Evolutionary conservation across 2,797 vertebrate genomes (phyloP).

Genomic region (Steatocranus sp.): DNA sequence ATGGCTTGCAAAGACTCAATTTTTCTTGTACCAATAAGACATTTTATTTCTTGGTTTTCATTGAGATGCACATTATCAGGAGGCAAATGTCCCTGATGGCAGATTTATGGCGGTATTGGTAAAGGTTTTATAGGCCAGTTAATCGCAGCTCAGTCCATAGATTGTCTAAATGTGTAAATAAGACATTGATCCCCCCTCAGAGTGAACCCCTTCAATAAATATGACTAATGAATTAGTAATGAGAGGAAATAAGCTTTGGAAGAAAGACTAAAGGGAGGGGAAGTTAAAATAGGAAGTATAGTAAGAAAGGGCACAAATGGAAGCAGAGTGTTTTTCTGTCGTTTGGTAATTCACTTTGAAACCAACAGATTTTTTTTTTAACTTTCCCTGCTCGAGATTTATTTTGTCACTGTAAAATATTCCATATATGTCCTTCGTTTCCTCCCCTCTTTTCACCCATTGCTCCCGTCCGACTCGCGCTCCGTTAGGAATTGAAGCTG

Average conservation of each 20-base stretch:
- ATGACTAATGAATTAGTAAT: conserved; percentile 75
- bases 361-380: background rate
- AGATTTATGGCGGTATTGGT: conserved; percentile 56
- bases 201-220: conserved; percentile 65
- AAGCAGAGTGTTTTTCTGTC: background rate
- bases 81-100: conserved; percentile 35
- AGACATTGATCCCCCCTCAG: conserved; percentile 67
- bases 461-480: conserved; percentile 3
- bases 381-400: conserved; percentile 17
- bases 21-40: background rate
- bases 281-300: background rate
- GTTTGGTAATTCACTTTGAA: conserved; percentile 14
- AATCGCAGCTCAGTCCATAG: conserved; percentile 55
- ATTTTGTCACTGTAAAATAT: conserved; percentile 21
- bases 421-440: background rate
- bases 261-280: conserved; percentile 1
- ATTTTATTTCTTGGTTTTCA: conserved; percentile 11
- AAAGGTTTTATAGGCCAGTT: conserved; percentile 64
- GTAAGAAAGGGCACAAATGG: background rate
- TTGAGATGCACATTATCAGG: conserved; percentile 32
- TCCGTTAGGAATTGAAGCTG: conserved; percentile 55
- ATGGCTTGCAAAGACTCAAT: background rate
- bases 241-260: conserved; percentile 64
- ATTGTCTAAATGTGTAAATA: conserved; percentile 72
- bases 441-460: background rate